Evolutionary conservation across 2,113 vertebrate genomes (phyloP), one percentile per base, ranked within the genome.

Genomic region (Xenopus borealis): DNA sequence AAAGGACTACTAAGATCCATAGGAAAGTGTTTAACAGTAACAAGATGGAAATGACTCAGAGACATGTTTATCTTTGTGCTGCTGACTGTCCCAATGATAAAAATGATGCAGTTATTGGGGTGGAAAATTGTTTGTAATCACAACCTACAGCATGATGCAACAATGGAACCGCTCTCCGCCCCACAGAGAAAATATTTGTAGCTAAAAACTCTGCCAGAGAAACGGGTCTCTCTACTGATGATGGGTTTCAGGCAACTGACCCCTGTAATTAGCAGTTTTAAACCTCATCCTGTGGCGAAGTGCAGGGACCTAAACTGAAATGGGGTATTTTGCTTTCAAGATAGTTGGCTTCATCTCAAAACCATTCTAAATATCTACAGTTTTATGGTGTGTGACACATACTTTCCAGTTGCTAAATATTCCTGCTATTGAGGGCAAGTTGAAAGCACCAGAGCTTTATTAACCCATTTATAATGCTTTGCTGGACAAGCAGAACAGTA

Each of bases 41-140:
- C 72, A 66, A 58, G 50, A 59, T 69, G 57, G 50, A 62, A 69
- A 62, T 75, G 73, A 75, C 45, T 75, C 73, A 75, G 57, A 66
- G 69, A 69, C 62, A 69, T 75, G 53, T 75, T 69, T 75, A 55
- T 61, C 66, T 69, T 50, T 64, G 18, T 18, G 63, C 18, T 27
- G n/a, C 59, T 46, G 66, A 23, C 18, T 64, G 74, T 70, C 66
- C 46, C 59, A 63, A 30, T 27, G 74, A 77, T 55, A 70, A 17
- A 44, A 68, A 33, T 77, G 59, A 69, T 33, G 66, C 30, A 75
- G 58, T 30, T 70, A 69, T 57, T 30, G 58, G 40, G 74, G 47
- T 70, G 74, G 66, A 69, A 77, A 77, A 69, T 63, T 69, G 33
- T 69, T 61, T 55, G 67, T 77, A 77, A 77, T 77, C 67, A 64